These are phyloP conservation scores for Myotis yumanensis DNA, from an alignment of 2,113 vertebrate species.

Conservation along the genomic window DNA sequence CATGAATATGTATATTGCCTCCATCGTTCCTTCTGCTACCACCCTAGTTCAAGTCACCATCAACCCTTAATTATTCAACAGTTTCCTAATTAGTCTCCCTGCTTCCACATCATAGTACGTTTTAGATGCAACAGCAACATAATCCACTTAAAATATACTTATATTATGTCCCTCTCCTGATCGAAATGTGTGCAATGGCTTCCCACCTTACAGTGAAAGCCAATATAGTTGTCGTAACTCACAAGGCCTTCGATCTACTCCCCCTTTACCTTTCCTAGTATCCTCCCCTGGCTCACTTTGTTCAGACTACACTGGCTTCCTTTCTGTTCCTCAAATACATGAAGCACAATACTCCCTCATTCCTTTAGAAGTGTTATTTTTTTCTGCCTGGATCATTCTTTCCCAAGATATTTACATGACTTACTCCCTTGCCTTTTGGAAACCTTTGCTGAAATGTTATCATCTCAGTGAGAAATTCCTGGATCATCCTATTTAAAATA, in stretches of 20 bases:
- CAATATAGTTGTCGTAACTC: background rate
- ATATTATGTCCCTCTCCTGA: background rate
- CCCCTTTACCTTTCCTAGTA: background rate
- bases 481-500: background rate
- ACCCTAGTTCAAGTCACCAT: background rate
- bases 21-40: background rate
- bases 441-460: background rate
- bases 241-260: background rate
- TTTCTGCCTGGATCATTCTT: slow-evolving; percentile 32
- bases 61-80: background rate
- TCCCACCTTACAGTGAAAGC: background rate
- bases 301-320: background rate
- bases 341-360: background rate
- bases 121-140: background rate
- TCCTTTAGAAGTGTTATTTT: background rate
- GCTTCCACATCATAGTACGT: background rate
- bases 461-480: background rate
- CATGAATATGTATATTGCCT: background rate
- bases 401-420: background rate
- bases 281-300: background rate
- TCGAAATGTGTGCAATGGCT: background rate
- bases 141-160: background rate
- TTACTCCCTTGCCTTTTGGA: background rate
- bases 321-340: background rate
- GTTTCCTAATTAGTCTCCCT: background rate